Percentiles rank a stretch among this genome's conserved stretches.
Evolutionary conservation across 2,113 vertebrate species (phyloP).

Genomic region (Oriolus oriolus): DNA sequence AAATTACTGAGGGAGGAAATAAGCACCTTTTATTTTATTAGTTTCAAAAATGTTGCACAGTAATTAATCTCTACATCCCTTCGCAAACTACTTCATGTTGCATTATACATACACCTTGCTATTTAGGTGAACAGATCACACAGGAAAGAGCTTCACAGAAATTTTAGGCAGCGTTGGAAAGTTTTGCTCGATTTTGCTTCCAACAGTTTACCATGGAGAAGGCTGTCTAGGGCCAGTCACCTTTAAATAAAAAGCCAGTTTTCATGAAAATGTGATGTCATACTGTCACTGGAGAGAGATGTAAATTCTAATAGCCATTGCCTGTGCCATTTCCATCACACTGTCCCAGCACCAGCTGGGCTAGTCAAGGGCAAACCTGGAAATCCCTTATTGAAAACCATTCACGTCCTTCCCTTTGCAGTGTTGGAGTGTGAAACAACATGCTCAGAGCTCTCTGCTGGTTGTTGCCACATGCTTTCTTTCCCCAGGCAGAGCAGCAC

Average conservation of each 20-base stretch:
- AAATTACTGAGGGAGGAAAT: not conserved
- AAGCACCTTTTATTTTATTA: not conserved
- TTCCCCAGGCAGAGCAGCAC: not conserved
- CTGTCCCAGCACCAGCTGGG: not conserved
- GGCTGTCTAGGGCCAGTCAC: not conserved
- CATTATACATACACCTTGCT: not conserved
- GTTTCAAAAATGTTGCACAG: not conserved
- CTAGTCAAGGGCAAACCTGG: not conserved
- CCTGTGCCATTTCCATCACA: not conserved
- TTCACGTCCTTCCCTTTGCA: not conserved
- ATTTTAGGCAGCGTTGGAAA: not conserved
- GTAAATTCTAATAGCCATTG: not conserved
- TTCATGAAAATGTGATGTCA: not conserved
- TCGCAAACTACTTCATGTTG: not conserved
- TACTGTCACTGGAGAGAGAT: not conserved
- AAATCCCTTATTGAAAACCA: not conserved
- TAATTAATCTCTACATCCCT: not conserved
- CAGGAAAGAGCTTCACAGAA: not conserved
- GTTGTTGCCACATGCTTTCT: not conserved
- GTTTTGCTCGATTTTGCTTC: not conserved
- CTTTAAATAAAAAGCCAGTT: not conserved
- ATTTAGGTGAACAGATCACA: not conserved
- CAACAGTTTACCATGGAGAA: not conserved
- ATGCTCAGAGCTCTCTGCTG: not conserved
- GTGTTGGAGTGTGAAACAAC: not conserved